These are phyloP conservation scores for Junonia oenone DNA, from an alignment of 2,888 invertebrate species.

Conservation along the genomic window DNA sequence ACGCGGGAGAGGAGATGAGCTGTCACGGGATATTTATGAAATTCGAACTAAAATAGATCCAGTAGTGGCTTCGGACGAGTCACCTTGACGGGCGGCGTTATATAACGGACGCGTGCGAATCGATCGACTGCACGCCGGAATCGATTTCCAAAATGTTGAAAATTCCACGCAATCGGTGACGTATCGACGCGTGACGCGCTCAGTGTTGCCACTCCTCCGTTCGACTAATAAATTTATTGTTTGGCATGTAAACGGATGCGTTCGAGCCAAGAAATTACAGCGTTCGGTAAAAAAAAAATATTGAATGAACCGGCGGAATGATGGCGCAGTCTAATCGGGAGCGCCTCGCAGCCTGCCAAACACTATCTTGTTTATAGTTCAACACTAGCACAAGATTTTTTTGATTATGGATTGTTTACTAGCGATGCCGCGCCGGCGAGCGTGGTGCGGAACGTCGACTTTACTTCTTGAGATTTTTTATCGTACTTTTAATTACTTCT, in stretches of 20 bases:
- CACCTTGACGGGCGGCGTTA: conserved; percentile 74
- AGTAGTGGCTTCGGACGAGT: conserved; percentile 71
- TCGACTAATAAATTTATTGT: conserved; percentile 78
- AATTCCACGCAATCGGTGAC: conserved; percentile 65
- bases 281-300: conserved; percentile 77
- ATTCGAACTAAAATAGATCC: conserved; percentile 76
- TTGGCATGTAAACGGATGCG: conserved; percentile 80
- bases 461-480: conserved; percentile 52
- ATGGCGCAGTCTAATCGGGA: conserved; percentile 69
- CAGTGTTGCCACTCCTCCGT: conserved; percentile 76
- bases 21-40: conserved; percentile 79
- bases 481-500: conserved; percentile 70
- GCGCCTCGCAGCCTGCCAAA: conserved; percentile 67
- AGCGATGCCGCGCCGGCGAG: conserved; percentile 19
- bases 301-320: conserved; percentile 75
- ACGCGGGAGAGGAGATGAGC: conserved; percentile 74
- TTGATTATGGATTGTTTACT: conserved; percentile 50
- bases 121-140: conserved; percentile 46
- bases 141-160: conserved; percentile 59
- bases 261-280: conserved; percentile 79
- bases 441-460: conserved; percentile 31
- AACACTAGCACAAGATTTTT: conserved; percentile 55
- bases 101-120: conserved; percentile 54
- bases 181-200: conserved; percentile 62
- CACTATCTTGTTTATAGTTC: conserved; percentile 63